Evolutionary conservation across 2,888 invertebrate genomes (phyloP).

Genomic region (Pimpla rufipes): DNA sequence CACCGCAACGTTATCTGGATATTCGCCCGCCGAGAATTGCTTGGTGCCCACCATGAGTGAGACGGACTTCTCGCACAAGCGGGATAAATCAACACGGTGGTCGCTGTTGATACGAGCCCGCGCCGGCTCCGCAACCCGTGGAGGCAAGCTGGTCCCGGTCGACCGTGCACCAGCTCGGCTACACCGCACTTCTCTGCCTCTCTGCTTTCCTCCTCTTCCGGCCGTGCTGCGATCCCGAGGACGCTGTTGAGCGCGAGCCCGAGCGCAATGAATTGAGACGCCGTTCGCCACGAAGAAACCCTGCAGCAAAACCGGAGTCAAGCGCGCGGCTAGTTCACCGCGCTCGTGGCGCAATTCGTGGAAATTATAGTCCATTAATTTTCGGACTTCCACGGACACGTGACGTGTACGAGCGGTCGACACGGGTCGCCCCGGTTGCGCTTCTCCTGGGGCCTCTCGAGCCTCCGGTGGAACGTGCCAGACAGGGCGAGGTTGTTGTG

Average conservation of each 20-base stretch:
- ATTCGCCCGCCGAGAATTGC: slow-evolving; percentile 43
- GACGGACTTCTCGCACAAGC: slow-evolving; percentile 35
- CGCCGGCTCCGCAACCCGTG: slow-evolving; percentile 61
- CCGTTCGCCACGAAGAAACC: slow-evolving; percentile 58
- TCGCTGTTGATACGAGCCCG: slow-evolving; percentile 35
- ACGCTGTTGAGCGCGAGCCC: slow-evolving; percentile 47
- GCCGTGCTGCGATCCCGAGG: slow-evolving; percentile 19
- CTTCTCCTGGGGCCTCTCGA: slow-evolving; percentile 39
- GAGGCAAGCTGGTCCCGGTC: slow-evolving; percentile 57
- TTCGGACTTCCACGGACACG: slow-evolving; percentile 63
- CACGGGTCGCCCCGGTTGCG: slow-evolving; percentile 36
- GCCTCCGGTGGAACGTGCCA: slow-evolving; percentile 1
- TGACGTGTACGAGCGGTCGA: slow-evolving; percentile 60
- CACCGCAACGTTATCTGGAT: slow-evolving; percentile 16
- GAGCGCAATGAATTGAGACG: slow-evolving; percentile 50
- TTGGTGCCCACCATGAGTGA: background rate
- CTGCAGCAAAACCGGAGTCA: slow-evolving; percentile 40
- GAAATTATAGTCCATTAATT: slow-evolving; percentile 70
- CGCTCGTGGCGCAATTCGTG: slow-evolving; percentile 66
- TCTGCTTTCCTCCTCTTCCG: slow-evolving; percentile 26
- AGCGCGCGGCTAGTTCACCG: slow-evolving; percentile 43
- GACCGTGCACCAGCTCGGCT: slow-evolving; percentile 35
- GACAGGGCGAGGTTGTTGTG: background rate
- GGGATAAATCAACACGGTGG: slow-evolving; percentile 64
- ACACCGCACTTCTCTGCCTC: no score